phyloP scores from a whole-genome alignment of 2,888 invertebrate genomes.

The Andrena fulva region DNA sequence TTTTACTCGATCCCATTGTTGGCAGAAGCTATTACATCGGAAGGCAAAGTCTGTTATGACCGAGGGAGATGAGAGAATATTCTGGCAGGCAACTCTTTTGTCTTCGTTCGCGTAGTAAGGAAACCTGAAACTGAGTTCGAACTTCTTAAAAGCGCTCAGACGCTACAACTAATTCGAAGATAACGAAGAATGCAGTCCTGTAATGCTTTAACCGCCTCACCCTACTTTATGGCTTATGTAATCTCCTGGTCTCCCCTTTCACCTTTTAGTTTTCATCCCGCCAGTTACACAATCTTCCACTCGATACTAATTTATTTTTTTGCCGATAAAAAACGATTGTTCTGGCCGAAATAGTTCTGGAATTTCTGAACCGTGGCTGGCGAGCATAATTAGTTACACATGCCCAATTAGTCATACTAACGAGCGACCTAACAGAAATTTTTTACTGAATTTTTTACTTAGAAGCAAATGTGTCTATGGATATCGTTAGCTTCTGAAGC shows the following conservation, averaged over 20 bases:
- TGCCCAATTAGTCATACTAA: slow-evolving; percentile 38
- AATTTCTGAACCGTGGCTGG: background rate
- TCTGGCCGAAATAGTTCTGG: slow-evolving; percentile 10
- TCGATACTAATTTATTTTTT: slow-evolving; percentile 16
- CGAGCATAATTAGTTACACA: slow-evolving; percentile 36
- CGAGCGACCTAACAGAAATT: background rate
- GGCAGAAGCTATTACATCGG: slow-evolving; percentile 12
- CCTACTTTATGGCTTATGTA: slow-evolving; percentile 34
- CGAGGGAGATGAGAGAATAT: background rate
- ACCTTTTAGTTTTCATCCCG: background rate
- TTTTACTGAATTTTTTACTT: too few relatives aligned
- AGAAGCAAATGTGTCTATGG: too few relatives aligned
- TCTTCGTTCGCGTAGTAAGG: background rate
- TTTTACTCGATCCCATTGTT: slow-evolving; percentile 27
- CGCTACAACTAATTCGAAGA: slow-evolving; percentile 41
- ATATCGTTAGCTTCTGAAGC: too few relatives aligned
- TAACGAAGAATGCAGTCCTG: slow-evolving; percentile 35
- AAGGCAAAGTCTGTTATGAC: background rate
- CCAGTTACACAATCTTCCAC: slow-evolving; percentile 9
- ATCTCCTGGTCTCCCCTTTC: slow-evolving; percentile 10
- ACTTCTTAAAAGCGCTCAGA: slow-evolving; percentile 14
- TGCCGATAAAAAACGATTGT: slow-evolving; percentile 25
- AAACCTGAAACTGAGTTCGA: slow-evolving; percentile 21
- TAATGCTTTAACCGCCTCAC: slow-evolving; percentile 38
- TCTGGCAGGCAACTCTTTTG: slow-evolving; percentile 6